Conservation (phyloP, 1,140 invertebrate species). For the Drosophila gunungcola region DNA sequence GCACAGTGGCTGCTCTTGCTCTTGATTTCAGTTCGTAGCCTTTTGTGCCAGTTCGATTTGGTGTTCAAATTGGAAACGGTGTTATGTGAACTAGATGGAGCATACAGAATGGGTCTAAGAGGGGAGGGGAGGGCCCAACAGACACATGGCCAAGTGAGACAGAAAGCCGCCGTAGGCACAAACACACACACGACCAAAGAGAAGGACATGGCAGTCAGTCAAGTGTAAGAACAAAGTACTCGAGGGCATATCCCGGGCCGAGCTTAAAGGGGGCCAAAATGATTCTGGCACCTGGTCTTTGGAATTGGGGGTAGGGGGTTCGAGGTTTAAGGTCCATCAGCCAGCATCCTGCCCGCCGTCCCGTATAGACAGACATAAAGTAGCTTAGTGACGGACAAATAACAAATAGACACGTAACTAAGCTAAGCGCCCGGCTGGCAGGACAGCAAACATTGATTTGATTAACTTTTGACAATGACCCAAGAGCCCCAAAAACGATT, state of each 20-base stretch:
- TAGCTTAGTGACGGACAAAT: slow-evolving; percentile 81
- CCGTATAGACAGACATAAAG: slow-evolving; percentile 67
- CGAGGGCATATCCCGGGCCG: slow-evolving; percentile 31
- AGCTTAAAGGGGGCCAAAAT: slow-evolving; percentile 32
- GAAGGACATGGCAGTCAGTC: slow-evolving; percentile 56
- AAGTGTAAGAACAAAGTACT: slow-evolving; percentile 77
- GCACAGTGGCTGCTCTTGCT: slow-evolving; percentile 38
- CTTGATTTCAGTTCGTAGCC: slow-evolving; percentile 60
- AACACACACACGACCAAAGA: slow-evolving; percentile 18
- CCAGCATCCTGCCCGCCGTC: not conserved
- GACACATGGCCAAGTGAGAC: slow-evolving; percentile 26
- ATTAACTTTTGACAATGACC: slow-evolving; percentile 72
- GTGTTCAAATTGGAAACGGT: slow-evolving; percentile 75
- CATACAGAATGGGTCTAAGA: slow-evolving; percentile 14
- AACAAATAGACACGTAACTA: slow-evolving; percentile 76
- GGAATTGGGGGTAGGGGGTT: not conserved
- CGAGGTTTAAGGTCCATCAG: not conserved
- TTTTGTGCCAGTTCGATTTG: slow-evolving; percentile 69
- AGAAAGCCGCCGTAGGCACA: slow-evolving; percentile 34
- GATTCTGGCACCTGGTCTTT: slow-evolving; percentile 34
- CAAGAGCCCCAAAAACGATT: slow-evolving; percentile 31
- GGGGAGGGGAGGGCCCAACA: not conserved
- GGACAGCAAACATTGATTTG: slow-evolving; percentile 74
- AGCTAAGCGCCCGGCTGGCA: slow-evolving; percentile 49
- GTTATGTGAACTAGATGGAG: slow-evolving; percentile 69